Evolutionary conservation across 1,140 invertebrate species (phyloP).

Genomic region (Halesus radiatus): DNA sequence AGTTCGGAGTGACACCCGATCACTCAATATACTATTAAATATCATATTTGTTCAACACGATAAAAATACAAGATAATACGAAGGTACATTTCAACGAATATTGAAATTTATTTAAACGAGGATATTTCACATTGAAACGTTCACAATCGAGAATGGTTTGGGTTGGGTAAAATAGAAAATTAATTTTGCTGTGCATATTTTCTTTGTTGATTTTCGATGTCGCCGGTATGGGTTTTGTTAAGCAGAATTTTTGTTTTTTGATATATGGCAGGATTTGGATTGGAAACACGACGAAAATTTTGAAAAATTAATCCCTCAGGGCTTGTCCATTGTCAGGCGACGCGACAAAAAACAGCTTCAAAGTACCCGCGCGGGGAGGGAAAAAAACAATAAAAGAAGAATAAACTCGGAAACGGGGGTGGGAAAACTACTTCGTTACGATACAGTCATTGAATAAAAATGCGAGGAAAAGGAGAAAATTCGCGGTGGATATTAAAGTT

Average conservation of each 20-base stretch:
- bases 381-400: slow-evolving; percentile 7
- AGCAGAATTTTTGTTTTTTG: neutral
- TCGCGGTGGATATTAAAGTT: neutral
- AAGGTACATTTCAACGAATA: no score
- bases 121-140: no score
- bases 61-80: no score
- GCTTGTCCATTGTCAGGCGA: slow-evolving; percentile 4
- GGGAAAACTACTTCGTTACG: neutral
- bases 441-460: neutral
- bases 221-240: no score
- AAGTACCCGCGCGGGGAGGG: neutral
- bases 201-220: no score
- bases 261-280: slow-evolving; percentile 5
- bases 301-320: slow-evolving; percentile 18
- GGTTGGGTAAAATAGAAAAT: no score
- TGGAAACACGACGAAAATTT: slow-evolving; percentile 1
- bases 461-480: neutral
- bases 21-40: no score
- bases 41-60: no score
- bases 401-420: neutral
- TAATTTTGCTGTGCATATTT: no score
- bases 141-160: no score
- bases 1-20: no score
- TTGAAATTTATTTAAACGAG: no score
- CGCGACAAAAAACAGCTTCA: slow-evolving; percentile 7